A percentile compares a stretch with the other conserved stretches of the same genome.
Evolutionary conservation across 2,113 vertebrate genomes (phyloP).

Genomic region (Macquaria australasica): DNA sequence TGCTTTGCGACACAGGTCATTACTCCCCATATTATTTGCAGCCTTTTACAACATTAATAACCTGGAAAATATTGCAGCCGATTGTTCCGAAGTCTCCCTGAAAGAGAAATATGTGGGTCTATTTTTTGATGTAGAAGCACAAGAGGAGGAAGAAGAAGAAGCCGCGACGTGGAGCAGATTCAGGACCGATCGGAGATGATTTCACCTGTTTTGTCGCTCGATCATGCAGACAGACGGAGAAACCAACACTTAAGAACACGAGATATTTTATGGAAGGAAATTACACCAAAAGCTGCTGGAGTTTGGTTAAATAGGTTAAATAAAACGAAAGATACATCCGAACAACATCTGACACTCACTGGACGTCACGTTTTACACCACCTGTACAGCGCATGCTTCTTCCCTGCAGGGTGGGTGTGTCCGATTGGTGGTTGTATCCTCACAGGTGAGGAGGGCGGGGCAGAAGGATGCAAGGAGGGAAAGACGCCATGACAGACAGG

Average conservation of each 20-base stretch:
- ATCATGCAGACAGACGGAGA: neutral
- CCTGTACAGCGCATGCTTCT: slow-evolving; percentile 10
- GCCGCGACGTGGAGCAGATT: neutral
- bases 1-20: slow-evolving; percentile 99
- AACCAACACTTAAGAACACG: neutral
- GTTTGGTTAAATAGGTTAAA: neutral
- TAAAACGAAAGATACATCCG: neutral
- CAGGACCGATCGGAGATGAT: neutral
- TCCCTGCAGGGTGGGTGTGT: neutral
- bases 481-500: neutral
- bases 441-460: slow-evolving; percentile 23
- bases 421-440: neutral
- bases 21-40: slow-evolving; percentile 95
- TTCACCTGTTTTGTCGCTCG: neutral
- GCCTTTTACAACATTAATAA: slow-evolving; percentile 97
- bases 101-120: slow-evolving; percentile 55
- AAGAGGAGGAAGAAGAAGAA: slow-evolving; percentile 11
- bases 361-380: neutral
- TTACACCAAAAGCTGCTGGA: neutral
- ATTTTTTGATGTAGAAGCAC: slow-evolving; percentile 58
- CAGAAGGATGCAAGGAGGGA: neutral
- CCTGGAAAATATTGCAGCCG: slow-evolving; percentile 92
- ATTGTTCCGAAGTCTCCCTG: slow-evolving; percentile 82
- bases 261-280: neutral
- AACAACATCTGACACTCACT: neutral